Conservation (phyloP, 2,888 invertebrate species). For the Lasiommata megera region DNA sequence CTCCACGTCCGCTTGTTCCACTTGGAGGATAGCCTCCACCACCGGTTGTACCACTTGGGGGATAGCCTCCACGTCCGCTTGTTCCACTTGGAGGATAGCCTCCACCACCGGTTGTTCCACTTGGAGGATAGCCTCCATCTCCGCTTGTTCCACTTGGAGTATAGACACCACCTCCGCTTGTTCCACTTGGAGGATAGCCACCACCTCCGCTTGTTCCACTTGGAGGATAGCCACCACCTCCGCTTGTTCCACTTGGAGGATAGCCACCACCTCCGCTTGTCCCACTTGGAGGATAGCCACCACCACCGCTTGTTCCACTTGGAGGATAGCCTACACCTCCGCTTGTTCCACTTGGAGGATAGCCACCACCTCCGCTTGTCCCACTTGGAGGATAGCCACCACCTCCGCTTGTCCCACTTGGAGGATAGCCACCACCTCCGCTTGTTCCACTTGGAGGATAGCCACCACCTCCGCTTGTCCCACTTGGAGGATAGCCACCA, state of each 20-base stretch:
- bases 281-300: neutral
- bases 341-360: conserved; percentile 3
- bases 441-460: neutral
- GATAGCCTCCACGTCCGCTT: neutral
- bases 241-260: conserved; percentile 9
- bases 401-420: neutral
- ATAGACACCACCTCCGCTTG: conserved; percentile 9
- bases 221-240: conserved; percentile 17
- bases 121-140: neutral
- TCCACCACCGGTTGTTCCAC: neutral
- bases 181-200: conserved; percentile 12
- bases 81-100: neutral
- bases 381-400: conserved; percentile 2
- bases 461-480: neutral
- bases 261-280: conserved; percentile 8
- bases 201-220: conserved; percentile 10
- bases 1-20: neutral
- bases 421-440: neutral
- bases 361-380: neutral
- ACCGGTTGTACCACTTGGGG: neutral
- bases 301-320: conserved; percentile 16
- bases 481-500: conserved; percentile 9
- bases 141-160: neutral
- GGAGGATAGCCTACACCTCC: conserved; percentile 17
- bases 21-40: neutral